phyloP scores from a whole-genome alignment of 2,888 invertebrate genomes.

The Standfussiana lucernea region DNA sequence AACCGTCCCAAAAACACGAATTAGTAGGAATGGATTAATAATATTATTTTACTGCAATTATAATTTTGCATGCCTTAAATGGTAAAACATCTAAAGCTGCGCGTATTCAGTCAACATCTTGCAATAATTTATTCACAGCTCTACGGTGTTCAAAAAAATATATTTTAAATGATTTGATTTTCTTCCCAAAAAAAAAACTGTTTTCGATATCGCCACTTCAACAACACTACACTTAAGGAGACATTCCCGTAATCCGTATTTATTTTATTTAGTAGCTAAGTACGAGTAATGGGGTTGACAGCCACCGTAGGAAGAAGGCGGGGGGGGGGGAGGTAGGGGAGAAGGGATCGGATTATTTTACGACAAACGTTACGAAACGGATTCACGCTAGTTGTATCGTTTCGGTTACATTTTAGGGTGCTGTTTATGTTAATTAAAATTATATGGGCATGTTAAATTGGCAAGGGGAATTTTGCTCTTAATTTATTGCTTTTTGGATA shows the following conservation, averaged over 20 bases:
- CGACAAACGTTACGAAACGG: slow-evolving; percentile 67
- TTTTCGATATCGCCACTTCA: slow-evolving; percentile 45
- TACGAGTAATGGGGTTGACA: slow-evolving; percentile 76
- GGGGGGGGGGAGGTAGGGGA: slow-evolving; percentile 51
- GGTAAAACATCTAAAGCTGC: not conserved
- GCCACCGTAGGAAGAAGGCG: slow-evolving; percentile 61
- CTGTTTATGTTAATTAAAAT: slow-evolving; percentile 62
- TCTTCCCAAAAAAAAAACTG: not conserved
- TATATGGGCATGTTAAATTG: slow-evolving; percentile 33
- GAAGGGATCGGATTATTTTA: slow-evolving; percentile 73
- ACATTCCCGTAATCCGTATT: slow-evolving; percentile 80
- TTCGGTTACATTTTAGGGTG: slow-evolving; percentile 50
- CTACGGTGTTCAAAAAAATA: not conserved
- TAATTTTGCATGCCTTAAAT: not conserved
- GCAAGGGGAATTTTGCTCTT: slow-evolving; percentile 1
- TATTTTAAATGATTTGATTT: not conserved
- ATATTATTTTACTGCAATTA: not conserved
- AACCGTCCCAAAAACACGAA: not conserved
- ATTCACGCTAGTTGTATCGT: slow-evolving; percentile 65
- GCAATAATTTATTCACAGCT: not conserved
- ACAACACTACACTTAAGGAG: slow-evolving; percentile 70
- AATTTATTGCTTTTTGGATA: not conserved
- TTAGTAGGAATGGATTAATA: not conserved
- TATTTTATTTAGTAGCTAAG: slow-evolving; percentile 82
- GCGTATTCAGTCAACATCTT: not conserved